These are phyloP conservation scores for Lepus europaeus DNA, from an alignment of 2,113 vertebrate genomes.

Conservation along the genomic window DNA sequence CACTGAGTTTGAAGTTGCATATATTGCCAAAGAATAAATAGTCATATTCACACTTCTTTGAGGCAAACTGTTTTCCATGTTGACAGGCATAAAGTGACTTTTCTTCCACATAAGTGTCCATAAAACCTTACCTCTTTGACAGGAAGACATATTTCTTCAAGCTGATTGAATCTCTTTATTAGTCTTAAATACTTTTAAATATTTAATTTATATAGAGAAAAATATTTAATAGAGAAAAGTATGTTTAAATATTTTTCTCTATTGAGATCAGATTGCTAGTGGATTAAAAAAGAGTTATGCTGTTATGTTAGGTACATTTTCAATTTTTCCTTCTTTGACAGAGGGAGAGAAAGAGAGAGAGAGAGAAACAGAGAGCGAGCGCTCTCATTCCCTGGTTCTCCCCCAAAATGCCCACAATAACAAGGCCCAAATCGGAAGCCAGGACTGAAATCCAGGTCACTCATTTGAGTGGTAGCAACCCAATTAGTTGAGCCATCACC, in stretches of 20 bases:
- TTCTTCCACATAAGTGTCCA: neutral
- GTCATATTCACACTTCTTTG: constrained; percentile 19
- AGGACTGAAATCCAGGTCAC: no score
- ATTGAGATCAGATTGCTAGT: neutral
- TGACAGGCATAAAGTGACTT: constrained; percentile 27
- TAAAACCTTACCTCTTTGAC: neutral
- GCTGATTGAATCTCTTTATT: neutral
- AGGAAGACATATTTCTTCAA: constrained; percentile 25
- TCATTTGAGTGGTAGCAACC: no score
- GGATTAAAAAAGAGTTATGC: neutral
- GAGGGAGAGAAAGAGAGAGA: no score
- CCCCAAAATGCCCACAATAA: no score
- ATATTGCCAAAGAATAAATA: constrained; percentile 63
- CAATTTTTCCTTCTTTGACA: no score
- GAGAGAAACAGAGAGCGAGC: no score
- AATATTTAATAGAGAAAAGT: no score
- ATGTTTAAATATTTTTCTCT: no score
- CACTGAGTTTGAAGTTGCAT: constrained; percentile 49
- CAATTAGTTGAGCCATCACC: no score
- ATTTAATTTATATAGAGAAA: no score
- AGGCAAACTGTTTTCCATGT: constrained; percentile 49
- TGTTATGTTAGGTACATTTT: constrained; percentile 40
- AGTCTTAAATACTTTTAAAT: neutral
- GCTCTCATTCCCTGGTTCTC: no score
- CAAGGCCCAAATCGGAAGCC: no score